phyloP scores from a whole-genome alignment of 1,140 invertebrate species.

The Hycleus phaleratus region DNA sequence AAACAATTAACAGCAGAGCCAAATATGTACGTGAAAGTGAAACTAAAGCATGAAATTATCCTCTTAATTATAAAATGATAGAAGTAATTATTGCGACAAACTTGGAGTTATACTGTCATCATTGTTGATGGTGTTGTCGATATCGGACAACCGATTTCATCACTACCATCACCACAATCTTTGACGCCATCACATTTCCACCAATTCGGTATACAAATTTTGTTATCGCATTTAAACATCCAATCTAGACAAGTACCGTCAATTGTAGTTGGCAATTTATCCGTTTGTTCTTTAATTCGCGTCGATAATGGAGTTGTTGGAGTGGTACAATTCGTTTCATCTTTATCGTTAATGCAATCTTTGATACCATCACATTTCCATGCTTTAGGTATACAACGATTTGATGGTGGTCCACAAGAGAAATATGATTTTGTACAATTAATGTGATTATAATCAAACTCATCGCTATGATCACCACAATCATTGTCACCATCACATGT shows the following conservation, averaged over 20 bases:
- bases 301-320: constrained; percentile 4
- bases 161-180: constrained; percentile 73
- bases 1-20: too few relatives aligned
- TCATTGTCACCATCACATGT: constrained; percentile 57
- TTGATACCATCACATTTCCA: constrained; percentile 44
- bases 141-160: constrained; percentile 49
- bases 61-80: constrained; percentile 42
- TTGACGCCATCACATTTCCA: constrained; percentile 60
- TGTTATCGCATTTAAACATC: constrained; percentile 67
- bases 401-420: constrained; percentile 53
- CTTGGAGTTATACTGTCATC: not conserved
- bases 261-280: constrained; percentile 12
- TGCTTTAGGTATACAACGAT: constrained; percentile 44
- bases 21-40: too few relatives aligned
- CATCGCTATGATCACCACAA: constrained; percentile 73
- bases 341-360: constrained; percentile 52
- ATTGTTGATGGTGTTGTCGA: constrained; percentile 13
- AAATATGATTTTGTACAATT: constrained; percentile 64
- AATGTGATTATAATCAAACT: constrained; percentile 58
- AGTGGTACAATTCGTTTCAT: constrained; percentile 60
- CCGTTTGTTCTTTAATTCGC: not conserved
- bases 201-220: constrained; percentile 76
- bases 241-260: constrained; percentile 57
- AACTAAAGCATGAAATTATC: too few relatives aligned
- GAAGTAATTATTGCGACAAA: constrained; percentile 55